phyloP scores from a whole-genome alignment of 2,113 vertebrate genomes.

The Anarhynchus alexandrinus region DNA sequence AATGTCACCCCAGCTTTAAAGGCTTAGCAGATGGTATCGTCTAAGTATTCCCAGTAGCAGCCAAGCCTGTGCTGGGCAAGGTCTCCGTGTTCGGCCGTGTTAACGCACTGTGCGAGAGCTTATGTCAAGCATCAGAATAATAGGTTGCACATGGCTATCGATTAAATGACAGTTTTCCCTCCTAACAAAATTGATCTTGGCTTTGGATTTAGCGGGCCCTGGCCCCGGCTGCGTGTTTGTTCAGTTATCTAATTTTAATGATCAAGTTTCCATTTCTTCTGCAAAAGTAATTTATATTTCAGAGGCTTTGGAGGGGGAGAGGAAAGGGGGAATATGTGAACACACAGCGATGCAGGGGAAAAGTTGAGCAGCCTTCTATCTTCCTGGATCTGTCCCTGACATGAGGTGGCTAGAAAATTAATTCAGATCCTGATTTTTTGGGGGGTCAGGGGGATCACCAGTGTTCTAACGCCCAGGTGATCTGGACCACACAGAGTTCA shows the following conservation, averaged over 20 bases:
- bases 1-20: background rate
- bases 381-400: background rate
- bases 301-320: background rate
- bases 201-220: background rate
- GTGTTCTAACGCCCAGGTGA: background rate
- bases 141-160: background rate
- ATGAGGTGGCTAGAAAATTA: accelerated
- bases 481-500: background rate
- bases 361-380: background rate
- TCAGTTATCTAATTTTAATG: slow-evolving; percentile 23
- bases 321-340: background rate
- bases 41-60: background rate
- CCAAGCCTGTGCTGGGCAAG: slow-evolving; percentile 19
- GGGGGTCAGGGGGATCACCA: accelerated
- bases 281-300: background rate
- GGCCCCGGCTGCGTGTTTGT: background rate
- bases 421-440: background rate
- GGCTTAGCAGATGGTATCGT: slow-evolving; percentile 34
- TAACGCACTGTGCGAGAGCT: background rate
- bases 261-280: slow-evolving; percentile 10
- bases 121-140: background rate
- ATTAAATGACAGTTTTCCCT: background rate
- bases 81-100: slow-evolving; percentile 5
- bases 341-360: accelerated
- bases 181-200: background rate